Percentiles rank a stretch among this genome's conserved stretches.
Conservation (phyloP, 2,113 vertebrate genomes). For the Pantherophis guttatus region DNA sequence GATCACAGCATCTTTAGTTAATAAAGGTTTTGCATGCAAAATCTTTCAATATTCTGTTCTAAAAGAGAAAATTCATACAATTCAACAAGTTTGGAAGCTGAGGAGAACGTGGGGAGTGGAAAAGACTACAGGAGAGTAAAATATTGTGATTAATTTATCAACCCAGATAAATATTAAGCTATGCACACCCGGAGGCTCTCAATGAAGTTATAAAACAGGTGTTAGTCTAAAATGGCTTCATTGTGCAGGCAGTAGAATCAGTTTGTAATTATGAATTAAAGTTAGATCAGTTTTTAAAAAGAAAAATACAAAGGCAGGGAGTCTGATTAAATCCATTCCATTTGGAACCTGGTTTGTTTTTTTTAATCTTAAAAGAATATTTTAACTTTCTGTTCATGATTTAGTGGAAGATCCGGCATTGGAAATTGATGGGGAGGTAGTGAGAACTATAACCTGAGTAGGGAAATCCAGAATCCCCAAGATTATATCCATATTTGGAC, state of each 20-base stretch:
- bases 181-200: conserved; percentile 73
- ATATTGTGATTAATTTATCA: conserved; percentile 78
- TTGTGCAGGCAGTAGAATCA: conserved; percentile 74
- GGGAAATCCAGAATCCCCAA: background rate
- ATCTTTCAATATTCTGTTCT: conserved; percentile 28
- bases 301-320: conserved; percentile 50
- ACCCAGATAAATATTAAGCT: conserved; percentile 80
- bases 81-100: conserved; percentile 51
- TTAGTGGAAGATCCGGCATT: background rate
- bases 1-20: conserved; percentile 44
- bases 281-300: conserved; percentile 61
- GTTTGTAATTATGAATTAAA: conserved; percentile 80
- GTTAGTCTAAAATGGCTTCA: conserved; percentile 77
- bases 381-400: background rate
- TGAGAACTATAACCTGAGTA: background rate
- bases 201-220: conserved; percentile 76
- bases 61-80: conserved; percentile 35
- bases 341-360: conserved; percentile 52
- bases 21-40: conserved; percentile 32
- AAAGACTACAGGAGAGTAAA: conserved; percentile 72
- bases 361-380: conserved; percentile 33
- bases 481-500: background rate
- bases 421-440: background rate
- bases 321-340: conserved; percentile 52
- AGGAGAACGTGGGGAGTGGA: background rate